Base-by-base conservation (phyloP, 2,888 invertebrate species). In the Plagiodera versicolora region DNA sequence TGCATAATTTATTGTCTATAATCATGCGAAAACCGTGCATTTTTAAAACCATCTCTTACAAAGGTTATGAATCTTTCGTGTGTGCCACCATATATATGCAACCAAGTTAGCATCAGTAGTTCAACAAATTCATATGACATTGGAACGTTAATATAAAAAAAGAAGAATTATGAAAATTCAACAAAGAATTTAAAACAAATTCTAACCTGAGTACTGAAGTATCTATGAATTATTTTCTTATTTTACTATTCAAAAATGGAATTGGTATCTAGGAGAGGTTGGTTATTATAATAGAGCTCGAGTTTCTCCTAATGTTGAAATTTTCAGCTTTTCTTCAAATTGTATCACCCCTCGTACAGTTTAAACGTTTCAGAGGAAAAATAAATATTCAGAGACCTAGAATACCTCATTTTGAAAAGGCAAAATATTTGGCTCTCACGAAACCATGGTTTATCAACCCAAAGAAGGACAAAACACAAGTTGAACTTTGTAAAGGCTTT, bases 311-410 rank as follows among this genome's bases (percentile, higher is more conserved):
- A 39, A 14, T 14, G 3, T 14, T 39, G 2, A 39, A 14, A 35
- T 18, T 73, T 74, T 58, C 52, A 74, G 74, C 58, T 11, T 60
- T 72, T 6, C 68, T 71, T 1, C 66, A 72, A 61, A 54, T 64
- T 17, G 18, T 68, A 16, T 65, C 64, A 2, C 72, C 73, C 9
- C 32, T 74, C n/a, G 39, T 72, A 10, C 74, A 88, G 70, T 83
- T 85, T 5, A 86, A 86, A 74, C 83, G 92, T 68, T 90, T 85
- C 76, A 83, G 89, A 18, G 87, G 89, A 1, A 90, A 91, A 81
- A 89, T 92, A 54, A 92, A 93, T 73, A 86, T 93, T 45, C 89
- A 90, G 76, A 86, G 82, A 66, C 93, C 93, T 0, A 84, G 83
- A 72, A 80, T 85, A 52, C 88, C 90, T 0, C 90, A 90, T 77